These are phyloP conservation scores for Leptura quadrifasciata DNA, from an alignment of 2,888 invertebrate species.

Conservation along the genomic window DNA sequence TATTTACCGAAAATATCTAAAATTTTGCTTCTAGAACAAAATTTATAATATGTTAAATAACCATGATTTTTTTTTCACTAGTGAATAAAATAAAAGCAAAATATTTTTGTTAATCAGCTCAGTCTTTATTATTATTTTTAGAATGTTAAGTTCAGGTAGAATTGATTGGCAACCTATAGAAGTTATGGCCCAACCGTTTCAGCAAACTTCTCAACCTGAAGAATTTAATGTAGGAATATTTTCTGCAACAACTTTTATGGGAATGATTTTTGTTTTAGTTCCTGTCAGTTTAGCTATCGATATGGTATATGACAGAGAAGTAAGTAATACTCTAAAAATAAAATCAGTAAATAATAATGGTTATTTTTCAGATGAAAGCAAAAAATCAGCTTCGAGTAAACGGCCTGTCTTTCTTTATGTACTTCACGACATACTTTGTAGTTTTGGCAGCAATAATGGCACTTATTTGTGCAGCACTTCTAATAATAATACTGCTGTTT, in stretches of 20 bases:
- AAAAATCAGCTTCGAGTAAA: conserved; percentile 89
- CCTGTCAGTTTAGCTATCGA: conserved; percentile 87
- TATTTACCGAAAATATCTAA: too few species aligned
- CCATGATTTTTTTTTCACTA: too few species aligned
- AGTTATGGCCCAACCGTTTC: conserved; percentile 82
- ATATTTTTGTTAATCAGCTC: too few species aligned
- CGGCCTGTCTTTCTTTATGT: conserved; percentile 85
- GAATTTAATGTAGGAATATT: conserved; percentile 84
- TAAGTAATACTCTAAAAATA: conserved; percentile 67
- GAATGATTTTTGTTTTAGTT: conserved; percentile 87
- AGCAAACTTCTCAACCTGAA: conserved; percentile 84
- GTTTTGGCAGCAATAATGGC: conserved; percentile 83
- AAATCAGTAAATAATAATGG: background rate
- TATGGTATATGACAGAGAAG: conserved; percentile 90
- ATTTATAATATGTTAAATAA: too few species aligned
- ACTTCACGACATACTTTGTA: conserved; percentile 85
- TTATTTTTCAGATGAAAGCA: conserved; percentile 82
- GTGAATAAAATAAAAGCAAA: too few species aligned
- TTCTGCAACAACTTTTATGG: conserved; percentile 85
- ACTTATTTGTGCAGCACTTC: conserved; percentile 80
- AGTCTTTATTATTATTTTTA: too few species aligned
- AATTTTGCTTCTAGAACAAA: too few species aligned
- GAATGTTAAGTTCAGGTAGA: conserved; percentile 42
- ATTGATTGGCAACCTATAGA: conserved; percentile 77
- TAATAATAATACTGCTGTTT: conserved; percentile 80